Evolutionary conservation across 2,888 invertebrate species (phyloP).

Genomic region (Pelosia muscerda): DNA sequence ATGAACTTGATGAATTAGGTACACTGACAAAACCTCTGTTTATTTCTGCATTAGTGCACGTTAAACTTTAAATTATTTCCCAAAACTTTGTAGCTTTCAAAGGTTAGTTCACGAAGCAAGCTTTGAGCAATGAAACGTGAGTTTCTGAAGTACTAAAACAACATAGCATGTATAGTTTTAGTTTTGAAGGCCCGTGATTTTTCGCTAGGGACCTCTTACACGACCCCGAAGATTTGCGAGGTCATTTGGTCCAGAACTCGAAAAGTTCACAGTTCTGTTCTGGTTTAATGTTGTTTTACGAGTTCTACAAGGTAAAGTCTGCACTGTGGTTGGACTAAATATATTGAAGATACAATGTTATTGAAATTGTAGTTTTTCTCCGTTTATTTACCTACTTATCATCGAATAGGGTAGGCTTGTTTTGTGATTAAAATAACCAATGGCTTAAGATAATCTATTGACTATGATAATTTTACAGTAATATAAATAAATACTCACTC

Average conservation of each 20-base stretch:
- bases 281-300: constrained; percentile 25
- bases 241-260: constrained; percentile 18
- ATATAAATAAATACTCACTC: too few relatives aligned
- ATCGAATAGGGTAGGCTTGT: too few relatives aligned
- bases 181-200: constrained; percentile 28
- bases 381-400: too few relatives aligned
- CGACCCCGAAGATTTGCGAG: constrained; percentile 24
- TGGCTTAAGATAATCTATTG: too few relatives aligned
- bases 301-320: constrained; percentile 19
- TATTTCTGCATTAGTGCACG: not conserved
- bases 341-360: constrained; percentile 14
- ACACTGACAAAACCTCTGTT: not conserved
- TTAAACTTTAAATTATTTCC: constrained; percentile 9
- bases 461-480: too few relatives aligned
- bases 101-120: constrained; percentile 18
- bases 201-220: constrained; percentile 21
- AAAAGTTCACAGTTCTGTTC: constrained; percentile 23
- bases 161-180: constrained; percentile 22
- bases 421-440: too few relatives aligned
- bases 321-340: constrained; percentile 12
- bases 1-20: not conserved
- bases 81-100: constrained; percentile 10
- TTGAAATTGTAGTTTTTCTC: too few relatives aligned
- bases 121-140: constrained; percentile 27
- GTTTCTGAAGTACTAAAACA: constrained; percentile 26